A percentile compares a stretch with the other conserved stretches of the same genome.
These are phyloP conservation scores for Penaeus vannamei DNA, from an alignment of 1,140 invertebrate genomes.

Conservation along the genomic window DNA sequence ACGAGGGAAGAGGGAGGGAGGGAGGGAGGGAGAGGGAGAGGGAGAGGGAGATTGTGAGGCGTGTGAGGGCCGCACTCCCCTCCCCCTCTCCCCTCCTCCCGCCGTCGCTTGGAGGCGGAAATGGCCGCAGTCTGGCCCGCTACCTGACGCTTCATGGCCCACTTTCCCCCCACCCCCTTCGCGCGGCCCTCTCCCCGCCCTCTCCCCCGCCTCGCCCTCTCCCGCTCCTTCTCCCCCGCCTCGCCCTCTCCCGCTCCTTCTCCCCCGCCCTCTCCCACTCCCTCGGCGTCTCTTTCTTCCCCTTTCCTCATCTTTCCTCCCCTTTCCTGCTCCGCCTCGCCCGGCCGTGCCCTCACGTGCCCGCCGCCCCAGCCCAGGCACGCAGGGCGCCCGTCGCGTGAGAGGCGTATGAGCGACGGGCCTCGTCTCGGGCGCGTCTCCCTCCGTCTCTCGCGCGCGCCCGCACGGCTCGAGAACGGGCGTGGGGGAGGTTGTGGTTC, in stretches of 20 bases:
- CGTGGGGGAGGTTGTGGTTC: too few relatives aligned
- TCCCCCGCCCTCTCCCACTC: conserved; percentile 22
- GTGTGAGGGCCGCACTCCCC: not conserved
- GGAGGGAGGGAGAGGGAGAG: not conserved
- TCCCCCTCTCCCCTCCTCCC: not conserved
- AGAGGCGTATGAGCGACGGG: too few relatives aligned
- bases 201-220: too few relatives aligned
- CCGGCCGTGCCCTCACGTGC: not conserved
- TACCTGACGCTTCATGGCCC: conserved; percentile 55
- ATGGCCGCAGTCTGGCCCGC: conserved; percentile 46
- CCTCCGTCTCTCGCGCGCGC: too few relatives aligned
- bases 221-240: not conserved
- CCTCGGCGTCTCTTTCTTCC: not conserved
- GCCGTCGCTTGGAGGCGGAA: conserved; percentile 39
- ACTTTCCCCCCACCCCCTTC: conserved; percentile 28
- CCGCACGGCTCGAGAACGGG: too few relatives aligned
- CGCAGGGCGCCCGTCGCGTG: too few relatives aligned
- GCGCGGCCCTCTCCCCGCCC: not conserved
- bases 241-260: not conserved
- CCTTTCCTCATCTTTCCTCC: not conserved
- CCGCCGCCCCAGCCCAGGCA: too few relatives aligned
- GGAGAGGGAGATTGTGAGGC: not conserved
- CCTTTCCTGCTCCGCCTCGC: not conserved
- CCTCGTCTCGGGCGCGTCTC: too few relatives aligned
- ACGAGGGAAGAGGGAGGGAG: conserved; percentile 39